A percentile compares a stretch with the other conserved stretches of the same genome.
These are phyloP conservation scores for Tetrax tetrax DNA, from an alignment of 2,113 vertebrate species.

Conservation along the genomic window DNA sequence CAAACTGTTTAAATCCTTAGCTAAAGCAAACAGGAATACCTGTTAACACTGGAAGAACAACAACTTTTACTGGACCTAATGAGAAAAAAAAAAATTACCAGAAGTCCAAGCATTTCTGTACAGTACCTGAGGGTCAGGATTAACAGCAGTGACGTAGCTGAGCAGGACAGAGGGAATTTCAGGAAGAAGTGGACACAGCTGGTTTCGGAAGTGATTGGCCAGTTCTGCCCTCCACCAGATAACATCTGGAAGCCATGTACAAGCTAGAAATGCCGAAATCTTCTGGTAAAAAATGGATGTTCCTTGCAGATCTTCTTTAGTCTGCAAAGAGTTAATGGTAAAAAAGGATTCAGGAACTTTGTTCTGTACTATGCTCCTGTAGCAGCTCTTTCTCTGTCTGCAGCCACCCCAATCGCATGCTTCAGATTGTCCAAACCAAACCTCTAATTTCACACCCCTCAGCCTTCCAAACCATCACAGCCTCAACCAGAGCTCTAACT, in stretches of 20 bases:
- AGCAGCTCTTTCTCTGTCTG: neutral
- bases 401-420: neutral
- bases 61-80: neutral
- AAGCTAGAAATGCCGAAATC: constrained; percentile 65
- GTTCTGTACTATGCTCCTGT: neutral
- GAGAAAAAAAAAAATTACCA: neutral
- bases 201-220: constrained; percentile 22
- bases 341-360: neutral
- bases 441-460: neutral
- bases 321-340: constrained; percentile 33
- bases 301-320: constrained; percentile 10
- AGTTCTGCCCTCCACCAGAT: constrained; percentile 68
- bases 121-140: constrained; percentile 66
- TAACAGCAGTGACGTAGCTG: constrained; percentile 51
- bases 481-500: neutral
- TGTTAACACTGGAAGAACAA: neutral
- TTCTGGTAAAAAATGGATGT: constrained; percentile 54
- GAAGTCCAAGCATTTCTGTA: neutral
- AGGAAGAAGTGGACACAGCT: constrained; percentile 15
- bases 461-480: neutral
- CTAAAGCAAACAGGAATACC: neutral
- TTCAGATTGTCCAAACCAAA: neutral
- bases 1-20: neutral
- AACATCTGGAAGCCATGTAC: constrained; percentile 46
- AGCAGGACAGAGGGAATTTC: constrained; percentile 64